Evolutionary conservation across 64 coral and sea anemone species (phyloP), one percentile per base, ranked within the genome.

Genomic region (Porites australiensis): DNA sequence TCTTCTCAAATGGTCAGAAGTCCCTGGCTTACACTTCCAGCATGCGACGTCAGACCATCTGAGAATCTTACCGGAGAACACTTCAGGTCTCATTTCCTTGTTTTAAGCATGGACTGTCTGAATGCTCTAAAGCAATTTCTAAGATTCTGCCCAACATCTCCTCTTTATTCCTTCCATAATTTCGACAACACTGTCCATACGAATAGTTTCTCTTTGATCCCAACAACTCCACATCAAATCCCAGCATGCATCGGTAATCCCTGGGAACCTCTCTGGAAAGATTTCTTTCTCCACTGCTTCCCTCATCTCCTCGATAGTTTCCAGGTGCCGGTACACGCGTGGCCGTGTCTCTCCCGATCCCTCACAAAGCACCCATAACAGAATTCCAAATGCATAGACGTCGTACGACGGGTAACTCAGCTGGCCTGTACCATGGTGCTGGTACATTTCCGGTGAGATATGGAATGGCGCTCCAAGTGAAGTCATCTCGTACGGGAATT

Each of bases 381-480:
- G 59, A 9, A 85, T 87, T 58, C 91, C 91, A 65, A 86, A 93
- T 12, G 91, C 91, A 46, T 93, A 93, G 50, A 93, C 79, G 72
- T 93, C 91, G 75, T 77, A 93, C 4, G 71, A 87, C 45, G 43
- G 19, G 63, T 12, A 12, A 45, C 61, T 78, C 16, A 85, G 85
- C 23, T 68, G 50, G 46, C 70, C 74, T 66, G 53, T 77, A 13
- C 60, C 9, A 37, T 86, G 72, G 19, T 61, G 48, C 4, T 16
- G 19, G 71, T 86, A 93, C 91, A 93, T 93, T 44, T 87, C 91
- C 5, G 82, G 91, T 86, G 91, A 93, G 47, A 93, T 93, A 27
- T 93, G 91, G 74, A 93, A 93, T 10, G 91, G 91, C 43, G 52
- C n/a, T 3, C 91, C 91, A 9, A 93, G 58, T 9, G 61, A 6